A percentile compares a stretch with the other conserved stretches of the same genome.
Evolutionary conservation across 2,888 invertebrate genomes (phyloP).

Genomic region (Papilio gigon): DNA sequence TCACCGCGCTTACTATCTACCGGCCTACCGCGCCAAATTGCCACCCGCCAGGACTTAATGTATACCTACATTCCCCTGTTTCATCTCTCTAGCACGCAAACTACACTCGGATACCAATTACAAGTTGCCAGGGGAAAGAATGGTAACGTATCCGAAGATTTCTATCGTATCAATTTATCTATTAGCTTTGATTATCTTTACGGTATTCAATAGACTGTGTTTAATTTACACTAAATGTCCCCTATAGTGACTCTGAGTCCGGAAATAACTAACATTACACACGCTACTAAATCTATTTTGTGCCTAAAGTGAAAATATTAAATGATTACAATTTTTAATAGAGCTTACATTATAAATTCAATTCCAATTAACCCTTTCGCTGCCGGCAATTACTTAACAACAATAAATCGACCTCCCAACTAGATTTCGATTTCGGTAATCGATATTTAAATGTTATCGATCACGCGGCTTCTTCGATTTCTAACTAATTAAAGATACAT

Average conservation of each 20-base stretch:
- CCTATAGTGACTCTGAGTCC: no score
- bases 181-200: background rate
- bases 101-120: slow-evolving; percentile 3
- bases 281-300: no score
- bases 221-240: no score
- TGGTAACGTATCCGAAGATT: background rate
- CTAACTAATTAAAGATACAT: slow-evolving; percentile 25
- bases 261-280: no score
- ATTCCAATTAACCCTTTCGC: slow-evolving; percentile 4
- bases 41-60: slow-evolving; percentile 35
- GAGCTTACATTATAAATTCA: slow-evolving; percentile 8
- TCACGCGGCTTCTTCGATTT: slow-evolving; percentile 5
- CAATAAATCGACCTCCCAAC: slow-evolving; percentile 14
- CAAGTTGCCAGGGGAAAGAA: slow-evolving; percentile 12
- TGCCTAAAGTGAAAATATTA: no score
- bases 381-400: slow-evolving; percentile 18
- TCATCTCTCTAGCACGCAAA: slow-evolving; percentile 24
- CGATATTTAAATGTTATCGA: slow-evolving; percentile 24
- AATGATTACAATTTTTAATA: background rate
- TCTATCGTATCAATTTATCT: slow-evolving; percentile 7
- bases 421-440: slow-evolving; percentile 1
- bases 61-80: slow-evolving; percentile 30
- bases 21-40: slow-evolving; percentile 35
- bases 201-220: slow-evolving; percentile 1
- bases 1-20: slow-evolving; percentile 16